Percentiles rank a stretch among this genome's conserved stretches.
These are phyloP conservation scores for Limnephilus lunatus DNA, from an alignment of 2,888 invertebrate genomes.

Conservation along the genomic window DNA sequence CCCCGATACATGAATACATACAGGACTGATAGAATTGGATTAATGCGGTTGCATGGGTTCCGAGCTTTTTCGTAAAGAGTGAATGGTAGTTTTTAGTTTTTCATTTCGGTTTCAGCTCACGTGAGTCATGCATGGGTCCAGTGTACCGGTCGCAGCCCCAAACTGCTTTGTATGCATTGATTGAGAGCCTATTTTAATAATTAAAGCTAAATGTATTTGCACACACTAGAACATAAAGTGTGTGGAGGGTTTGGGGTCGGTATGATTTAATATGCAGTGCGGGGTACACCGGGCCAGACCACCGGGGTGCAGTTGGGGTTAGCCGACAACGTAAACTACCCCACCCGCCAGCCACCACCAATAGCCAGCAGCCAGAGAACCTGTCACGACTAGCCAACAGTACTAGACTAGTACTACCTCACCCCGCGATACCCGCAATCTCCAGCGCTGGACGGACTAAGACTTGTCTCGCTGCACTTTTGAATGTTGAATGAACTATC, in stretches of 20 bases:
- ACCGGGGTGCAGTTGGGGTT: conserved; percentile 22
- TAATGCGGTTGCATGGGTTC: not conserved
- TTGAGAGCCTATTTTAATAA: not conserved
- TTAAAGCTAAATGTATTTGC: not conserved
- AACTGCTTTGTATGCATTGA: not conserved
- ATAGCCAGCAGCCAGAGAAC: not conserved
- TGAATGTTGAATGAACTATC: conserved; percentile 12
- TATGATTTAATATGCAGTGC: conserved; percentile 42
- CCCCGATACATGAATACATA: not conserved
- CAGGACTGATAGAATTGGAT: not conserved
- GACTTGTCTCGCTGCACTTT: not conserved
- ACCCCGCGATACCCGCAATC: conserved; percentile 3
- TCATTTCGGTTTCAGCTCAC: not conserved
- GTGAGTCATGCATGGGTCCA: not conserved
- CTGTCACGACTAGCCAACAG: not conserved
- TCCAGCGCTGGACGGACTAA: not conserved
- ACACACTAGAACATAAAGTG: conserved; percentile 3
- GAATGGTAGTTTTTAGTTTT: not conserved
- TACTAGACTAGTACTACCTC: not conserved
- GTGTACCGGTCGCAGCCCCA: not conserved
- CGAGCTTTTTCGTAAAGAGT: not conserved
- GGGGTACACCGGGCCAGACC: conserved; percentile 6
- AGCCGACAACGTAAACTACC: conserved; percentile 33
- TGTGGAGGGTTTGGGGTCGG: conserved; percentile 10
- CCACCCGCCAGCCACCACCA: not conserved